A percentile compares a stretch with the other conserved stretches of the same genome.
These are phyloP conservation scores for Solenopsis invicta DNA, from an alignment of 1,140 invertebrate species.

Conservation along the genomic window DNA sequence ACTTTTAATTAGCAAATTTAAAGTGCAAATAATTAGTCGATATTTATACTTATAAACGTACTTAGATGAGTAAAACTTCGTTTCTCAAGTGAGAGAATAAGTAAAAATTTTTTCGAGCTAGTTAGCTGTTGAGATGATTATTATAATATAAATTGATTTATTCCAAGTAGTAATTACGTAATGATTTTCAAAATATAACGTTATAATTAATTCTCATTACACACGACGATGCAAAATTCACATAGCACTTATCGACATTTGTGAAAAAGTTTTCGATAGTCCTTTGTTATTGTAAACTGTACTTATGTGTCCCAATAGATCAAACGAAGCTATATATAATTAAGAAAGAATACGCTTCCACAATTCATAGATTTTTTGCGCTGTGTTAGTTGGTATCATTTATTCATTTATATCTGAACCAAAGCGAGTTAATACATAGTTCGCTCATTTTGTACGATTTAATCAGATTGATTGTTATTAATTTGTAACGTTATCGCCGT, in stretches of 20 bases:
- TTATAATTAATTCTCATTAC: constrained; percentile 5
- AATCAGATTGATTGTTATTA: not conserved
- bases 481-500: not conserved
- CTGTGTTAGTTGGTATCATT: constrained; percentile 23
- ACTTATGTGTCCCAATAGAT: constrained; percentile 12
- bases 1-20: constrained; percentile 41
- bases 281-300: constrained; percentile 1
- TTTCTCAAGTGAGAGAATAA: constrained; percentile 12
- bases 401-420: constrained; percentile 21
- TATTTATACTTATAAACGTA: constrained; percentile 49
- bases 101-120: not conserved
- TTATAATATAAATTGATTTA: not conserved
- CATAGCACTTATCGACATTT: constrained; percentile 11
- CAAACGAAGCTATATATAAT: constrained; percentile 19
- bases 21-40: constrained; percentile 26
- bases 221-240: not conserved
- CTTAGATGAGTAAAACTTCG: constrained; percentile 15
- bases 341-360: constrained; percentile 39
- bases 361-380: constrained; percentile 5
- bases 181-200: not conserved
- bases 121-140: constrained; percentile 6
- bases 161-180: not conserved
- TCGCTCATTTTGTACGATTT: constrained; percentile 12
- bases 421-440: constrained; percentile 2
- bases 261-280: not conserved